Evolutionary conservation across 2,797 vertebrate genomes (phyloP), one percentile per base, ranked within the genome.

Genomic region (Pygocentrus nattereri): DNA sequence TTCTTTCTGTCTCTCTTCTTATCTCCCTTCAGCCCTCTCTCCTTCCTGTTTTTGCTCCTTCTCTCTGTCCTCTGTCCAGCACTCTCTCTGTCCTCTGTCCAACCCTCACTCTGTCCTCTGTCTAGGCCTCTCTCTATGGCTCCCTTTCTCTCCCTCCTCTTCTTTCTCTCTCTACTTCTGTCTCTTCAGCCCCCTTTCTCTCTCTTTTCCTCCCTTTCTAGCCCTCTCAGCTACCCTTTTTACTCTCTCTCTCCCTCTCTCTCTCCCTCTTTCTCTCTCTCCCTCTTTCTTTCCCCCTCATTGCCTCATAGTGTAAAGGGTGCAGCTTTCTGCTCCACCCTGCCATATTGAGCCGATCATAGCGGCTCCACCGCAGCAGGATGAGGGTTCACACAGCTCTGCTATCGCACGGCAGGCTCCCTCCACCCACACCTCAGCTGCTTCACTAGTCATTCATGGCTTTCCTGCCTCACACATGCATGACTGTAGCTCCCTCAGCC

Each of bases 261-360:
- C 21, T 31, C 18, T 75, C 16, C 44, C 54, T 74, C 41, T 21
- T 25, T 25, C 34, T 25, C 31, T 49, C 23, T 49, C 13, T 38
- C 59, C 82, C 56, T 69, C n/a, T 7, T 21, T 49, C 44, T 56
- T 58, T 70, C 34, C 12, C 19, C 25, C 78, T 62, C n/a, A 49
- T 74, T 69, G 69, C 78, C 30, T 85, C 58, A 11, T 15, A 30
- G 74, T 78, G 10, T 83, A 86, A 82, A 78, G 70, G 25, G 27
- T 31, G 74, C 79, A 80, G 79, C 79, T 81, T 78, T 62, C 58
- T 18, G 59, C 73, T 76, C 75, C 82, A 80, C 84, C 84, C 83
- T 41, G 56, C 83, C 85, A 87, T 80, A 78, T 50, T 86, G 83
- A 90, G 84, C 61, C 82, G 83, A 89, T 91, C 85, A 86, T 25